Percentiles rank a stretch among this genome's conserved stretches.
These are phyloP conservation scores for Galeopsomyia nigrocyanea DNA, from an alignment of 2,888 invertebrate genomes.

Conservation along the genomic window DNA sequence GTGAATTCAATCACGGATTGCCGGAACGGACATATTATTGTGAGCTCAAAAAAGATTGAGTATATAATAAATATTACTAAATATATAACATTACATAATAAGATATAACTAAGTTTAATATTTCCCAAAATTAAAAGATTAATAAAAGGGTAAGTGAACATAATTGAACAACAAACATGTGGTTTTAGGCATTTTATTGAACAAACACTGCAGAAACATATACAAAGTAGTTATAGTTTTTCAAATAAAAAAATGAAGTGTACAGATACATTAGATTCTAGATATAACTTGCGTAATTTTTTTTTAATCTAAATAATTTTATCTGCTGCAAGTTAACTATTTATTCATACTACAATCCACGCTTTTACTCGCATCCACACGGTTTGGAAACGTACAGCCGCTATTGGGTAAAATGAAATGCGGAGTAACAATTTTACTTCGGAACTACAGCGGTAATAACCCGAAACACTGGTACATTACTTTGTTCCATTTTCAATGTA, in stretches of 20 bases:
- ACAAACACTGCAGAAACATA: conserved; percentile 47
- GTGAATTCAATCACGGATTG: no score
- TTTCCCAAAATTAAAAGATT: no score
- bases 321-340: conserved; percentile 12
- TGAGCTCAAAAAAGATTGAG: no score
- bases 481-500: conserved; percentile 5
- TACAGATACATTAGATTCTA: conserved; percentile 38
- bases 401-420: conserved; percentile 29
- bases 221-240: conserved; percentile 37
- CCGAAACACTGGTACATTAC: conserved; percentile 17
- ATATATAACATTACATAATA: no score
- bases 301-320: conserved; percentile 41
- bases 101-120: no score
- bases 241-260: conserved; percentile 46
- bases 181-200: conserved; percentile 42
- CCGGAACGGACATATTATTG: no score
- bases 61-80: no score
- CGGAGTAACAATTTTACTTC: conserved; percentile 27
- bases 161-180: neutral
- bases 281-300: conserved; percentile 34
- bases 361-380: conserved; percentile 35
- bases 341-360: conserved; percentile 29
- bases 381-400: conserved; percentile 23
- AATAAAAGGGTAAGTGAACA: neutral
- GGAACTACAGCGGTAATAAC: conserved; percentile 12